Base-by-base conservation (phyloP, 2,797 vertebrate species). In the Phrynocephalus vlangalii region DNA sequence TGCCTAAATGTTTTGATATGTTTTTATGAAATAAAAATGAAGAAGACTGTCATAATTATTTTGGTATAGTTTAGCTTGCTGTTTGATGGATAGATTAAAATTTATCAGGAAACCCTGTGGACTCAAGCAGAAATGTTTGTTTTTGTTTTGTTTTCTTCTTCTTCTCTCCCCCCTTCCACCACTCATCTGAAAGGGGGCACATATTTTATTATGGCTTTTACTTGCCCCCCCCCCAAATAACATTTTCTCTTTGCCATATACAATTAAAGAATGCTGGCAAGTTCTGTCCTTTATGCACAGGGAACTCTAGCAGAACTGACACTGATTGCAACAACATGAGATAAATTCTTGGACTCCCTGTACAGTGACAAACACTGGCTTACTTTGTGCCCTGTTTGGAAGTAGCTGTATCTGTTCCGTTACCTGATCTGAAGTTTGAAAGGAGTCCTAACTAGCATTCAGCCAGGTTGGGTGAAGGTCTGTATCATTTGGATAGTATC, bases 271-370 rank as follows among this genome's bases (percentile, higher is more conserved):
- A 92, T 92, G 90, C 90, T 88, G 60, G 72, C 92, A 82, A 89
- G 75, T 92, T 93, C 81, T 85, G 87, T 87, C 79, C 48, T 85
- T 68, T 87, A 90, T 24, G 38, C 11, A 56, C 52, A 56, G 52
- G 81, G 48, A 63, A 52, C 83, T 89, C n/a, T 90, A 84, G 83
- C 68, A 81, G 88, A 86, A 92, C 89, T 83, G 81, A 81, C 90
- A 72, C 82, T 91, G 91, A 92, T 95, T 93, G 91, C 85, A 87
- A 89, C 92, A 94, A 92, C 82, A 91, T 20, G 73, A 92, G 82
- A 68, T 76, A 94, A 95, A 94, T 85, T 87, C 60, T 89, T 90
- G 92, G 87, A 33, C 33, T 92, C 87, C 87, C 16, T 85, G 28
- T 67, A 84, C 81, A 89, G 30, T 71, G 82, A 70, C 89, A 87